Percentiles rank a stretch among this genome's conserved stretches.
Evolutionary conservation across 2,113 vertebrate genomes (phyloP).

Genomic region (Barbus barbus): DNA sequence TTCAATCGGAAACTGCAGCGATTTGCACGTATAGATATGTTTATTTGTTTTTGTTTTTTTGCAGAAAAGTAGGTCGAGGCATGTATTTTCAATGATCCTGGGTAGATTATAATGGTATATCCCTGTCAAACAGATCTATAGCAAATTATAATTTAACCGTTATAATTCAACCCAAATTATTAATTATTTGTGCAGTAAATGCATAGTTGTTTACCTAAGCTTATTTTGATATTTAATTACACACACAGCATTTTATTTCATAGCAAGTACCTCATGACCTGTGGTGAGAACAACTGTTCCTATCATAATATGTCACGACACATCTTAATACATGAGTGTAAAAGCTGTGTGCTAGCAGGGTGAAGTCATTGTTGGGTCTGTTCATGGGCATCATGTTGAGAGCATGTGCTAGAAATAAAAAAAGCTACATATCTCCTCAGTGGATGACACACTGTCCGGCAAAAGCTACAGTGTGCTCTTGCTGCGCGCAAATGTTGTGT

Average conservation of each 20-base stretch:
- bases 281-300: slow-evolving; percentile 19
- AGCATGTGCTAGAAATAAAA: slow-evolving; percentile 66
- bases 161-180: background rate
- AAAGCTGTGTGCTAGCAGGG: slow-evolving; percentile 34
- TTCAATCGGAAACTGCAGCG: too few relatives aligned
- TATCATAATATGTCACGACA: slow-evolving; percentile 25
- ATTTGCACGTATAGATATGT: too few relatives aligned
- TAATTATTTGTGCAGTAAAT: background rate
- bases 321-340: slow-evolving; percentile 5
- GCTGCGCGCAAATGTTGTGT: slow-evolving; percentile 69
- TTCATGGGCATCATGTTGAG: slow-evolving; percentile 58
- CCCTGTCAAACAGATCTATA: background rate
- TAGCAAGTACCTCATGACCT: slow-evolving; percentile 5
- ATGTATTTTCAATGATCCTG: too few relatives aligned
- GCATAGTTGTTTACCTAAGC: background rate
- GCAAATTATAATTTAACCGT: background rate
- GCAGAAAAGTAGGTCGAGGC: too few relatives aligned
- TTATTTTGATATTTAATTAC: background rate
- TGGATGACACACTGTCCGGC: slow-evolving; percentile 57
- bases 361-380: slow-evolving; percentile 63
- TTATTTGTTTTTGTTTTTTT: too few relatives aligned
- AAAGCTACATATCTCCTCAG: slow-evolving; percentile 56
- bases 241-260: background rate
- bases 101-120: background rate
- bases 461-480: slow-evolving; percentile 58